A percentile compares a stretch with the other conserved stretches of the same genome.
These are phyloP conservation scores for Malaclemys terrapin DNA, from an alignment of 2,113 vertebrate species.

Conservation along the genomic window DNA sequence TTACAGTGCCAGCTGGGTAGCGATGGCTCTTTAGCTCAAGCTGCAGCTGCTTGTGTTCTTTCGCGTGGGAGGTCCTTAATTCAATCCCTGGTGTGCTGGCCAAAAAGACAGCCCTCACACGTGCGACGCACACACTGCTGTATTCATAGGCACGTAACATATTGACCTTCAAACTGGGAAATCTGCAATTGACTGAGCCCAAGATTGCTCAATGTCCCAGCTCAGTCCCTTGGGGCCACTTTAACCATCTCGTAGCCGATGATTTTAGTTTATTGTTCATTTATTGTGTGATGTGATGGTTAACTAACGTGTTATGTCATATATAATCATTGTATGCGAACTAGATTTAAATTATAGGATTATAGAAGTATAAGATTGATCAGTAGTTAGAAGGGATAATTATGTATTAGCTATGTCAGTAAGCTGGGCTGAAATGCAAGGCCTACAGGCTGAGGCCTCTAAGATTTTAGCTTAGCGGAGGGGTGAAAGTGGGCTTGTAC, in stretches of 20 bases:
- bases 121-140: background rate
- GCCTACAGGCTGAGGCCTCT: no score
- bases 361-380: no score
- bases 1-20: background rate
- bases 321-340: no score
- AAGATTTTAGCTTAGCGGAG: no score
- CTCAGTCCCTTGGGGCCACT: background rate
- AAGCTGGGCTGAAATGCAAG: no score
- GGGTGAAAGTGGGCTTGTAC: no score
- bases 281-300: no score
- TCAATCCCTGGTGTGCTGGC: background rate
- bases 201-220: background rate
- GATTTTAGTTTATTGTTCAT: no score
- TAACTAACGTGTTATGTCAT: no score
- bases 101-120: background rate
- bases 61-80: background rate
- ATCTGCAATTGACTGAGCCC: background rate
- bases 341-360: no score
- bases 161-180: background rate
- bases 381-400: no score
- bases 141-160: background rate
- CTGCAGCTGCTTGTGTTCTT: background rate
- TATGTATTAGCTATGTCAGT: no score
- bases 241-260: background rate
- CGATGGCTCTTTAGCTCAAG: background rate